These are phyloP conservation scores for Hapalemur alaotrensis DNA, from an alignment of 2,797 vertebrate genomes.

Conservation along the genomic window DNA sequence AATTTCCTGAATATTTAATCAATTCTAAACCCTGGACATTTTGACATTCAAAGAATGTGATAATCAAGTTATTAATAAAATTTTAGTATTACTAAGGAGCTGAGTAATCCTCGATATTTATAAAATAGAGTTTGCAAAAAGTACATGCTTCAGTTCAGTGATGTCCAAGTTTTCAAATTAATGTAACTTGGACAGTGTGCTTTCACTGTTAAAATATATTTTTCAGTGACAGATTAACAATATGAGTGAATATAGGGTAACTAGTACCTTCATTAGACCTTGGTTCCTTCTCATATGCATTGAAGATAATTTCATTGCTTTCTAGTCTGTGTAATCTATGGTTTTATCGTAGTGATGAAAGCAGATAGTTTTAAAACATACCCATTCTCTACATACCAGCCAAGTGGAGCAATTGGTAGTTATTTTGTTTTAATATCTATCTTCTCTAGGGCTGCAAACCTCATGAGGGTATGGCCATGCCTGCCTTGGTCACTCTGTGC, in stretches of 20 bases:
- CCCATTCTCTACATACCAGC: not conserved
- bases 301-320: not conserved
- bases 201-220: constrained; percentile 22
- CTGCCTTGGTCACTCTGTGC: not conserved
- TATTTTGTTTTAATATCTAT: not conserved
- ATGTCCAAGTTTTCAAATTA: not conserved
- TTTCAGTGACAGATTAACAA: not conserved
- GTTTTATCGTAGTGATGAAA: not conserved
- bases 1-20: not conserved
- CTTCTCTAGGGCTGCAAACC: not conserved
- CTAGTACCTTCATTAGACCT: not conserved
- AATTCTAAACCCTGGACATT: not conserved
- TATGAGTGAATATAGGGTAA: not conserved
- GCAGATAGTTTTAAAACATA: not conserved
- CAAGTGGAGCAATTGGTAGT: not conserved
- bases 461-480: not conserved
- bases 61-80: not conserved
- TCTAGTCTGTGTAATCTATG: not conserved
- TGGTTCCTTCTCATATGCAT: not conserved
- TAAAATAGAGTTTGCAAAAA: not conserved
- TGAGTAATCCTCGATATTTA: not conserved
- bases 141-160: not conserved
- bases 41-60: not conserved
- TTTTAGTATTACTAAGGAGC: not conserved
- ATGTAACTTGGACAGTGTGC: not conserved